phyloP scores from a whole-genome alignment of 2,113 vertebrate genomes.

The Burhinus bistriatus region DNA sequence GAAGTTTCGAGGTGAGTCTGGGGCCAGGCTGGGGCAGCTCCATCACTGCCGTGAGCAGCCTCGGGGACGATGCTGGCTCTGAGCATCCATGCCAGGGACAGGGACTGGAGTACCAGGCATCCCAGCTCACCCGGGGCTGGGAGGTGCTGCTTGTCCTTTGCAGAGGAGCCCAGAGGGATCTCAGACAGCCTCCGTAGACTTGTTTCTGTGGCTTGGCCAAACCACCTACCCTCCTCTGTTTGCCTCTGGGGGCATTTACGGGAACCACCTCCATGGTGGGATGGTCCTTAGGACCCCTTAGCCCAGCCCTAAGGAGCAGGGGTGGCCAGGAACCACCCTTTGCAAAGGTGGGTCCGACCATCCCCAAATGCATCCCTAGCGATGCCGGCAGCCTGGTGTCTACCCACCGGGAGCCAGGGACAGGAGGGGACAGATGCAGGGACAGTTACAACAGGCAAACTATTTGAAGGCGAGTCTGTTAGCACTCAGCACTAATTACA shows the following conservation, averaged over 20 bases:
- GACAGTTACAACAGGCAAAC: not conserved
- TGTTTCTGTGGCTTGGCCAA: not conserved
- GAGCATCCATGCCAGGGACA: fast-evolving
- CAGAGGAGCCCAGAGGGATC: not conserved
- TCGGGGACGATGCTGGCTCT: fast-evolving
- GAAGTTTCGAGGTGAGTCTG: conserved; percentile 90
- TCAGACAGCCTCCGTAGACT: no score
- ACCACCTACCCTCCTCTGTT: not conserved
- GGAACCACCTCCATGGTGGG: not conserved
- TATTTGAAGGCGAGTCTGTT: not conserved
- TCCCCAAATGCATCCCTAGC: not conserved
- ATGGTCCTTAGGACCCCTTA: not conserved
- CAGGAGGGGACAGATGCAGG: not conserved
- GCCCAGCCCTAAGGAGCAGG: not conserved
- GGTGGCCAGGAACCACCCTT: not conserved
- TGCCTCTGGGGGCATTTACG: not conserved
- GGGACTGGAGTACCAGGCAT: not conserved
- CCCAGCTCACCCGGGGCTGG: not conserved
- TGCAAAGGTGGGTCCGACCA: not conserved
- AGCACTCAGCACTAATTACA: not conserved
- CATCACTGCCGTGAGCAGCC: fast-evolving
- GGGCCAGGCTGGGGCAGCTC: not conserved
- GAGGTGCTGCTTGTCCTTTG: not conserved
- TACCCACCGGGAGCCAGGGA: not conserved
- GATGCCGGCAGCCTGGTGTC: not conserved